Evolutionary conservation across 2,113 vertebrate species (phyloP), one percentile per base, ranked within the genome.

Genomic region (Peucedramus taeniatus): DNA sequence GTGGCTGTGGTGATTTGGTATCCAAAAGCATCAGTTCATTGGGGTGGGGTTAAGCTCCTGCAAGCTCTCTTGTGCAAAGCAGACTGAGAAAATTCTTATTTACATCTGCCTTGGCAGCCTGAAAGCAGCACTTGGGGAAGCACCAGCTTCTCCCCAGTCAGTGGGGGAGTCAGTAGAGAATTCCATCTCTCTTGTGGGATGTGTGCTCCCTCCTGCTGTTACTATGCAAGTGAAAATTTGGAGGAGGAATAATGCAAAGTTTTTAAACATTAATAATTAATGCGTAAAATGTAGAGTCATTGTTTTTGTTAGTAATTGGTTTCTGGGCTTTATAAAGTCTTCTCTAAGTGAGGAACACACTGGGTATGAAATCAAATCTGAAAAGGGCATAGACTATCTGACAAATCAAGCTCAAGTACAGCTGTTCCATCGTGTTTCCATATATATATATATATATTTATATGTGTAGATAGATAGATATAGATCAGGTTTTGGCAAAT

Each of bases 21-120:
- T 45, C 61, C 61, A 26, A 35, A 81, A 45, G 1, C 35, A 24
- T 22, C n/a, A 16, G 23, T 53, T 81, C 23, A n/a, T 3, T 79
- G 56, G 12, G 40, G 74, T 60, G 51, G 26, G 47, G 81, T 87
- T 65, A 45, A 77, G 14, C 26, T 65, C 71, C 45, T 77, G n/a
- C 20, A 37, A 59, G 49, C 8, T 80, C 37, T 85, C 26, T 24
- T 89, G 70, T 39, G 28, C 57, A 85, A 95, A 90, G 72, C 33
- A 37, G 72, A 30, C n/a, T 9, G 79, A 68, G 85, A 77, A 60
- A 85, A 78, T 28, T 24, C 24, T 89, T 72, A 45, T 82, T 92
- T 96, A 88, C 75, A 50, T 56, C 65, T 78, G 60, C 56, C 78
- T 83, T 85, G 91, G 88, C 87, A 96, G 93, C 89, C 93, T 40